Evolutionary conservation across 2,797 vertebrate genomes (phyloP).

Genomic region (Bufotes viridis): DNA sequence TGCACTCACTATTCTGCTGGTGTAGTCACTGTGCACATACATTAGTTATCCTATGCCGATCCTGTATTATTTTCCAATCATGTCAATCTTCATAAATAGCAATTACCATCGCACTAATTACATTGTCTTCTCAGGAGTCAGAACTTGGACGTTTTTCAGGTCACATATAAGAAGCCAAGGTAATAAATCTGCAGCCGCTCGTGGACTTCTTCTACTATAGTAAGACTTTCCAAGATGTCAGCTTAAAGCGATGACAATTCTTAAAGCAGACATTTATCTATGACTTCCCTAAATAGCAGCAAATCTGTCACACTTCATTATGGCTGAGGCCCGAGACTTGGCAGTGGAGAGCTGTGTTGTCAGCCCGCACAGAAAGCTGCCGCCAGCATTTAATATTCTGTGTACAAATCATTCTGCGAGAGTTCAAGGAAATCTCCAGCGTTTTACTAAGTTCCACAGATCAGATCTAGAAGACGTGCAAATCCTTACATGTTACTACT

Average conservation of each 20-base stretch:
- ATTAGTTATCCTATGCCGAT: too few species aligned
- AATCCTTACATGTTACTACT: not conserved
- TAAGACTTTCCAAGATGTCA: slow-evolving; percentile 19
- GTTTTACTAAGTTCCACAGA: not conserved
- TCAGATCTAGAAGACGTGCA: not conserved
- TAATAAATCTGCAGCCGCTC: not conserved
- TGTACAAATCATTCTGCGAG: not conserved
- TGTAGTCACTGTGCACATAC: too few species aligned
- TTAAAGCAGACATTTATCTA: slow-evolving; percentile 38
- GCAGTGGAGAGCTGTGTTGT: slow-evolving; percentile 7
- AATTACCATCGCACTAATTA: not conserved
- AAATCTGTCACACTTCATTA: slow-evolving; percentile 29
- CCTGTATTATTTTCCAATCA: not conserved
- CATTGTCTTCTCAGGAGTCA: too few species aligned
- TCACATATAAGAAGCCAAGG: not conserved
- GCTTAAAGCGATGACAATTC: slow-evolving; percentile 28
- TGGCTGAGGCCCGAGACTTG: slow-evolving; percentile 23
- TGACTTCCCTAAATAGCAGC: slow-evolving; percentile 27
- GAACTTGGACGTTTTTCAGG: too few species aligned
- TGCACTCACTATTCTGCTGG: too few species aligned
- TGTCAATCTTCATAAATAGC: not conserved
- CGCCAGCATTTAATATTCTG: not conserved
- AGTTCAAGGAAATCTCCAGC: not conserved
- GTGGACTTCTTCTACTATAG: not conserved
- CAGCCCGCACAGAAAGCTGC: slow-evolving; percentile 9